Evolutionary conservation across 2,113 vertebrate genomes (phyloP).

Genomic region (Australoheros scitulus): DNA sequence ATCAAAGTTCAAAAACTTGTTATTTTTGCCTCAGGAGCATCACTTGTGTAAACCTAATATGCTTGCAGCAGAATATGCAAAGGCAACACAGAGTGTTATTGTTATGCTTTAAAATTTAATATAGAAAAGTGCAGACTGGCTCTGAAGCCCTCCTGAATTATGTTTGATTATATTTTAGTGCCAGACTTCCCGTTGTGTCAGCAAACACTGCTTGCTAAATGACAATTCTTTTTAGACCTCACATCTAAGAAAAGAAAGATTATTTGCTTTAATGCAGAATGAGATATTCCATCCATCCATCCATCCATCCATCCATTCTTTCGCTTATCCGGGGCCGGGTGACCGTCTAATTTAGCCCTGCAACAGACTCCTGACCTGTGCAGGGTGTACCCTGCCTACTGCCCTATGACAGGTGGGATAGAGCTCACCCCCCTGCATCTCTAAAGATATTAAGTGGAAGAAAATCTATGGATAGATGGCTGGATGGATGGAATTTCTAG

Average conservation of each 20-base stretch:
- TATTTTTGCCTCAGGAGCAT: neutral
- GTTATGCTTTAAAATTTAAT: neutral
- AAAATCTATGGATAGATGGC: too few species aligned
- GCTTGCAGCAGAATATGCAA: neutral
- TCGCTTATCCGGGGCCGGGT: too few species aligned
- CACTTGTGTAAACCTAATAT: neutral
- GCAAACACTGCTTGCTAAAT: neutral
- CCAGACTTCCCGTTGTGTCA: neutral
- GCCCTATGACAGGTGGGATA: neutral
- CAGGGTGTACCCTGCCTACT: neutral
- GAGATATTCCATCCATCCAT: neutral
- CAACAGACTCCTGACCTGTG: too few species aligned
- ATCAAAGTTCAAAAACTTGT: neutral
- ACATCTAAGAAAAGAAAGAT: neutral
- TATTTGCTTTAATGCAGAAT: neutral
- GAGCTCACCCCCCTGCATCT: neutral
- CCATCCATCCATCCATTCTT: too few species aligned
- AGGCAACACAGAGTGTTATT: neutral
- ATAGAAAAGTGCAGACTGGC: neutral
- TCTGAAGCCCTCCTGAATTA: neutral
- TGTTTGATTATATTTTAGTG: neutral
- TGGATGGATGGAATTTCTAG: too few species aligned
- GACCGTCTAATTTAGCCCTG: too few species aligned
- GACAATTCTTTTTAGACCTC: neutral
- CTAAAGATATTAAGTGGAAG: neutral